Conservation (phyloP, 2,113 vertebrate species). For the Monopterus albus region DNA sequence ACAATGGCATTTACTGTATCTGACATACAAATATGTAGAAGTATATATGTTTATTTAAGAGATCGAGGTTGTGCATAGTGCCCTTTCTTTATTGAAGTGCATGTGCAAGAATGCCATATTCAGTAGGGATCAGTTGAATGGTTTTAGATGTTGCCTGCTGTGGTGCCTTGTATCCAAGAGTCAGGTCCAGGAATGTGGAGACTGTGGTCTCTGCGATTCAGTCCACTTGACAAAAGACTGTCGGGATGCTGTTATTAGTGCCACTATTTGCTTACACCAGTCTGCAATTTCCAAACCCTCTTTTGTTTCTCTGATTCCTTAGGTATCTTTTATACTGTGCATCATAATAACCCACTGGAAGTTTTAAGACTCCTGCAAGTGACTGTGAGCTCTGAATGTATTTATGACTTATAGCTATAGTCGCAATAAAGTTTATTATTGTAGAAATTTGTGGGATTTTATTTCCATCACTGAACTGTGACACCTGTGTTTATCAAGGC, state of each 20-base stretch:
- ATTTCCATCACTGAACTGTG: conserved; percentile 3
- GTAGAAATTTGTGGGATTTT: conserved; percentile 14
- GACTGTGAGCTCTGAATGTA: conserved; percentile 59
- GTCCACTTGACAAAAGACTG: conserved; percentile 65
- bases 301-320: conserved; percentile 55
- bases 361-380: conserved; percentile 31
- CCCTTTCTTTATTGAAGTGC: conserved; percentile 1
- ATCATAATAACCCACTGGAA: conserved; percentile 26
- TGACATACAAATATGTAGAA: conserved; percentile 6
- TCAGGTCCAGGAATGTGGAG: conserved; percentile 74
- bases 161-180: conserved; percentile 76
- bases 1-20: conserved; percentile 20
- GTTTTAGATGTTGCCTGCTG: conserved; percentile 55
- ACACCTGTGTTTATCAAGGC: conserved; percentile 26
- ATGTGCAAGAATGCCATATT: conserved; percentile 32
- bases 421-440: conserved; percentile 75
- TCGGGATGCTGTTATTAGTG: conserved; percentile 63
- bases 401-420: conserved; percentile 53
- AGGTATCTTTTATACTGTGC: conserved; percentile 46
- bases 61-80: not conserved
- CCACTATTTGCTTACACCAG: conserved; percentile 33
- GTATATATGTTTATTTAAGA: conserved; percentile 13
- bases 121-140: conserved; percentile 35
- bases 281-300: conserved; percentile 34
- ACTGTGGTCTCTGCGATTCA: conserved; percentile 67